Percentiles rank a stretch among this genome's conserved stretches.
Evolutionary conservation across 2,113 vertebrate genomes (phyloP).

Genomic region (Onychostoma macrolepis): DNA sequence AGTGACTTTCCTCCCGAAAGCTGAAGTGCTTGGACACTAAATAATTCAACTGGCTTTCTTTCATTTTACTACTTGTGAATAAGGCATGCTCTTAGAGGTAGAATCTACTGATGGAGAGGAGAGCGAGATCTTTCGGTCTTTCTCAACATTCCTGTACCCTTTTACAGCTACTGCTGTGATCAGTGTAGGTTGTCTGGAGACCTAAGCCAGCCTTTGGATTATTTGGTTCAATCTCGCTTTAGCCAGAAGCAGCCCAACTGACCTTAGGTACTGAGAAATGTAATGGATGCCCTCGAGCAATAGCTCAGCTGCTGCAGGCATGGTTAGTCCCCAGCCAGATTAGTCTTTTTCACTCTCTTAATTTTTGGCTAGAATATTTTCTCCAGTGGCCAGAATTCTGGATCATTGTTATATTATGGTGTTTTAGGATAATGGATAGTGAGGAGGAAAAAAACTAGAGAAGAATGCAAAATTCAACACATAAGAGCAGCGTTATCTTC

Average conservation of each 20-base stretch:
- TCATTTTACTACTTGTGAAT: slow-evolving; percentile 48
- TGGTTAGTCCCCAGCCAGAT: not conserved
- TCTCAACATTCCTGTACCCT: not conserved
- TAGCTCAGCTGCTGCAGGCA: not conserved
- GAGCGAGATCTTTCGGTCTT: not conserved
- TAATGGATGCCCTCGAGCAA: slow-evolving; percentile 30
- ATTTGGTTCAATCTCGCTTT: slow-evolving; percentile 13
- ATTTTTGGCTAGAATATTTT: not conserved
- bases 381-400: not conserved
- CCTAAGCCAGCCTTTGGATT: not conserved
- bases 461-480: not conserved
- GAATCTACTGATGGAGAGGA: not conserved
- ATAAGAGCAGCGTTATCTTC: not conserved
- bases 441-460: too few species aligned
- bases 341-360: not conserved
- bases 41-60: slow-evolving; percentile 66
- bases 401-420: not conserved
- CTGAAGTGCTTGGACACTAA: slow-evolving; percentile 58
- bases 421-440: not conserved
- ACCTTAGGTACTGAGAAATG: slow-evolving; percentile 6
- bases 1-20: not conserved
- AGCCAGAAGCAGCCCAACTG: not conserved
- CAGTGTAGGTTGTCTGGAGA: not conserved
- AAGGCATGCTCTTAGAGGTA: slow-evolving; percentile 35
- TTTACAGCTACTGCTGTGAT: slow-evolving; percentile 17